Conservation (phyloP, 1,140 invertebrate genomes). For the Schlechtendalia chinensis region DNA sequence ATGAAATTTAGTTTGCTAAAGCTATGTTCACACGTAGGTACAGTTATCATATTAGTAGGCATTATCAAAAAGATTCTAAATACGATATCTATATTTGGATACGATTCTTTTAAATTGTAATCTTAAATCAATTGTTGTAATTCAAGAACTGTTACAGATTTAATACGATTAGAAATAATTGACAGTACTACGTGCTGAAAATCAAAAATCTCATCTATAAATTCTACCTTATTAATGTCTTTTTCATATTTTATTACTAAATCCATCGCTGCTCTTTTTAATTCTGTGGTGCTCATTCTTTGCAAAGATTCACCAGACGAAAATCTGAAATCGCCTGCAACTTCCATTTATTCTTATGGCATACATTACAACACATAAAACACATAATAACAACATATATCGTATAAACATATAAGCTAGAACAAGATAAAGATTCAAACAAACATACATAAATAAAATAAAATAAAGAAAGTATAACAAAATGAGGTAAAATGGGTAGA, state of each 20-base stretch:
- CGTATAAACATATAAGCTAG: too few relatives aligned
- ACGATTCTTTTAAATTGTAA: neutral
- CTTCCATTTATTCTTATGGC: too few relatives aligned
- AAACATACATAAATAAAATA: too few relatives aligned
- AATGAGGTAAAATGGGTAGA: too few relatives aligned
- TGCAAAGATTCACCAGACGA: neutral
- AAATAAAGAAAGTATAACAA: too few relatives aligned
- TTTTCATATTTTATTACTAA: neutral
- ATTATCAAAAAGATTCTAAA: neutral
- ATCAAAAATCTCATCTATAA: conserved; percentile 14
- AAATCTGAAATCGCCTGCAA: neutral
- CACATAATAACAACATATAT: too few relatives aligned
- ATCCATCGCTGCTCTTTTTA: neutral
- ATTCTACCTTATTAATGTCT: neutral
- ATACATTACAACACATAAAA: too few relatives aligned
- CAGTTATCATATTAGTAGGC: neutral
- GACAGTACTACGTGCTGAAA: neutral
- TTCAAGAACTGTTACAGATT: neutral
- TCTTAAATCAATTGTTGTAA: conserved; percentile 7
- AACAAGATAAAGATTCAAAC: too few relatives aligned
- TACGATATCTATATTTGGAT: neutral
- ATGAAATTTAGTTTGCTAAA: conserved; percentile 27
- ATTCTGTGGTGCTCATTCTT: neutral
- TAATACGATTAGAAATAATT: neutral
- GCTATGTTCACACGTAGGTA: neutral